Evolutionary conservation across 2,888 invertebrate genomes (phyloP), one percentile per base, ranked within the genome.

Genomic region (Machimus atricapillus): DNA sequence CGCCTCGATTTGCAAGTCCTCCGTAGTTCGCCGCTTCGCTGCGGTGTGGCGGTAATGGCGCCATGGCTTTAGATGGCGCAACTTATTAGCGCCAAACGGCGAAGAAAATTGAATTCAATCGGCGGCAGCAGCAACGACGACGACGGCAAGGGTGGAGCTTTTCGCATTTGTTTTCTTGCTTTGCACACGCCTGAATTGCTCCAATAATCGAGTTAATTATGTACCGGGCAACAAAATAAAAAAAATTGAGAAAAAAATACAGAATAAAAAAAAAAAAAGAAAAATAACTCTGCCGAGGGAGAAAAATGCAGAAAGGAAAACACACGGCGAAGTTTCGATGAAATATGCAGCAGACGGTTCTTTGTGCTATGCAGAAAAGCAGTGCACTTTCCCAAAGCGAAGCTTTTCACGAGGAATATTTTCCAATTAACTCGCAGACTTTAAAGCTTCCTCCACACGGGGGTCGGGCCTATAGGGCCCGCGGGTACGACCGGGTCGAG

Each of bases 351-450:
- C 85, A 85, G 85, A 74, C 85, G 74, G 52, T 74, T 43, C 74
- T 85, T 74, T 85, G 58, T 74, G 74, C 74, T 46, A 52, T 52
- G 79, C 43, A 46, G 79, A 27, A 56, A 56, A 66, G 66, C 66
- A 66, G 40, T 83, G 23, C 37, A 34, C 37, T 66, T 43, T 73
- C 73, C n/a, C 16, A 46, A 46, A 46, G 23, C 19, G 85, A 37
- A 52, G 74, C 85, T 85, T 73, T 85, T 85, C 74, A 85, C 52
- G 27, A 85, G 85, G 85, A 40, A 74, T 74, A 74, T 85, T 85
- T 85, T 85, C 85, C 85, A 85, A 85, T 85, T 85, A 85, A 85
- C 85, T 85, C 74, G 27, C 74, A 74, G 85, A 73, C 46, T 85
- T 52, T 85, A 74, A 85, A 74, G 85, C 85, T 85, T 40, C 43